Base-by-base conservation (phyloP, 2,888 invertebrate species). In the Parasteatoda lunata region DNA sequence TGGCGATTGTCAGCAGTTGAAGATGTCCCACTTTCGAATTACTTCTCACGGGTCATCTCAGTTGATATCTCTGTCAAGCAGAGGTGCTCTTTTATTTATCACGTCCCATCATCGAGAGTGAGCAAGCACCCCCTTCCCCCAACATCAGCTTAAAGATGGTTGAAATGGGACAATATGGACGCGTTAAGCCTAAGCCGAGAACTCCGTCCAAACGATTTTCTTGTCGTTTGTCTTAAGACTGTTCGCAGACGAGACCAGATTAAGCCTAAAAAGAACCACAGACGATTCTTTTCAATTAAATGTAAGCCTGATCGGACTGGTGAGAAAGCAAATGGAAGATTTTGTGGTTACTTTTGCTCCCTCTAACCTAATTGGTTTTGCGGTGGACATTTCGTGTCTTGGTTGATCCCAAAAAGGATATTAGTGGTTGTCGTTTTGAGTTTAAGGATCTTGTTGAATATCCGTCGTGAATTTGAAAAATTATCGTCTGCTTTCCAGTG, bases 231-330 rank as follows among this genome's bases (percentile, higher is more conserved):
- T 79, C 83, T 82, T 73, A 59, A 59, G 77, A 71, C 78, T 64
- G 70, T 77, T 83, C 76, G 75, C 48, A 48, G 77, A 45, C 77
- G 64, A 11, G 48, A 54, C 68, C 51, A 82, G 82, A 77, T 88
- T 78, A 83, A 45, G 76, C 48, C 30, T 30, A 76, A 68, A 54
- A 51, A 66, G 77, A 66, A 66, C 66, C 54, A 45, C 13, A 76
- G 69, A 88, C 88, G 72, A 88, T 88, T 88, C 88, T 83, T 88
- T 83, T 88, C 88, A 88, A 88, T 88, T 88, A 88, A 88, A 83
- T 71, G 52, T 88, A 88, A 88, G 88, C 88, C 77, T 78, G 66
- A 49, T 47, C 59, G 72, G 15, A 68, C 15, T 45, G 45, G 66
- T 59, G 59, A 48, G 73, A 79, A 79, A 79, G 71, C 64, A 70